Evolutionary conservation across 2,888 invertebrate species (phyloP).

Genomic region (Mallateleia sp.): DNA sequence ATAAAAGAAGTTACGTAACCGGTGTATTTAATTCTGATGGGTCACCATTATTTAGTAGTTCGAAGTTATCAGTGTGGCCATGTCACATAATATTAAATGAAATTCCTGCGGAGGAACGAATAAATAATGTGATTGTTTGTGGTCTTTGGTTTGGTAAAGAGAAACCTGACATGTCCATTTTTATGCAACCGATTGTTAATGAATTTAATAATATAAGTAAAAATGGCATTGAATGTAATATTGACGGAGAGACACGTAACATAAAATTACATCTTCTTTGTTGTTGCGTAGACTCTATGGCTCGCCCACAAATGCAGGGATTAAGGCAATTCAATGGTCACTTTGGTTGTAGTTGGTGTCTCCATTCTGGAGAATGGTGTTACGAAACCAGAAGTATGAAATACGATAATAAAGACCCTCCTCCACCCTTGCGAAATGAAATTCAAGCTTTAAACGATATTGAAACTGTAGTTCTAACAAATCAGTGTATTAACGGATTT

Average conservation of each 20-base stretch:
- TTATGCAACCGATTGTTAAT: slow-evolving; percentile 54
- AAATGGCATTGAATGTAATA: slow-evolving; percentile 37
- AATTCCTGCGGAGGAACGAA: not conserved
- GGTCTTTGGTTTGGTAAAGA: slow-evolving; percentile 54
- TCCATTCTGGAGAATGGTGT: slow-evolving; percentile 35
- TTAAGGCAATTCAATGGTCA: slow-evolving; percentile 49
- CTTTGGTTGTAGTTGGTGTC: slow-evolving; percentile 67
- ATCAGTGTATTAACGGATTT: not conserved
- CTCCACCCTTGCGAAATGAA: not conserved
- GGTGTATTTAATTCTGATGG: not conserved
- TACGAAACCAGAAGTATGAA: not conserved
- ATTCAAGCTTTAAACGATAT: not conserved
- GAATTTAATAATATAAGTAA: not conserved
- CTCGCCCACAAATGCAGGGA: slow-evolving; percentile 36
- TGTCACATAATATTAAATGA: not conserved
- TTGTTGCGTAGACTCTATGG: slow-evolving; percentile 55
- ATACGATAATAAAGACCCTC: slow-evolving; percentile 25
- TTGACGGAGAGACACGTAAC: not conserved
- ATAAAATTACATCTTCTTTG: slow-evolving; percentile 45
- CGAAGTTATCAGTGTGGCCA: not conserved
- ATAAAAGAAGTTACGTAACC: not conserved
- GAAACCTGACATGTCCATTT: slow-evolving; percentile 49
- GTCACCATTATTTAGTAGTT: not conserved
- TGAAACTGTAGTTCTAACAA: not conserved
- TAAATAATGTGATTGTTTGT: slow-evolving; percentile 16